Base-by-base conservation (phyloP, 2,888 invertebrate genomes). In the Auanema sp. region DNA sequence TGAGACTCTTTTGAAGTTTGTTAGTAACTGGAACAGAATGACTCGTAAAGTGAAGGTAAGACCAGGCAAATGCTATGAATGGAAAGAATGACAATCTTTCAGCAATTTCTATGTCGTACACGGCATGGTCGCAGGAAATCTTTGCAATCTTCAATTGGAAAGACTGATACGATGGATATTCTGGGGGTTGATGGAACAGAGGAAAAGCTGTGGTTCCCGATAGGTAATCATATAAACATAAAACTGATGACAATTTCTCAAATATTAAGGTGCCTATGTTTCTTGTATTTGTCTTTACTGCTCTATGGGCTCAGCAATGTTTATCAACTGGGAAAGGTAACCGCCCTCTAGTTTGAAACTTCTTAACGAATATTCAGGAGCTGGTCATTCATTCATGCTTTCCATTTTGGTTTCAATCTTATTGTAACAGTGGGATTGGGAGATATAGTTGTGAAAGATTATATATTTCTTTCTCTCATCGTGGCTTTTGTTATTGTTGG, bases 381-480 rank as follows among this genome's bases (percentile, higher is more conserved):
- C 23, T 84, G 83, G 83, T 76, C 79, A 55, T 83, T 83, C 75
- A 77, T 83, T 56, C 83, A 83, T 64, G 83, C 83, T 40, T 83
- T 83, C 63, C 83, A 83, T 63, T 83, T 83, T 66, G 82, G 84
- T 51, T 83, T 83, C 73, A 83, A 83, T 65, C 67, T 84, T 10
- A 84, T 83, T 64, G 83, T 83, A 50, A 83, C 83, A n/a, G 83
- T 83, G 44, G 83, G 83, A 33, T 68, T 83, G 51, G 83, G 83
- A 60, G 82, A 83, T 59, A 77, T 83, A 58, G 83, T 83, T 23
- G 83, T 84, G 24, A 77, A 72, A 1, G 79, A 83, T 64, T 79
- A 79, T 58, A 65, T 83, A 16, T 84, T 82, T 60, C 71, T 83
- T 51, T 80, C 79, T 18, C 68, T 83, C 12, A 83, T 84, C 62